phyloP scores from a whole-genome alignment of 2,888 invertebrate species.

The Bellardia bayeri region DNA sequence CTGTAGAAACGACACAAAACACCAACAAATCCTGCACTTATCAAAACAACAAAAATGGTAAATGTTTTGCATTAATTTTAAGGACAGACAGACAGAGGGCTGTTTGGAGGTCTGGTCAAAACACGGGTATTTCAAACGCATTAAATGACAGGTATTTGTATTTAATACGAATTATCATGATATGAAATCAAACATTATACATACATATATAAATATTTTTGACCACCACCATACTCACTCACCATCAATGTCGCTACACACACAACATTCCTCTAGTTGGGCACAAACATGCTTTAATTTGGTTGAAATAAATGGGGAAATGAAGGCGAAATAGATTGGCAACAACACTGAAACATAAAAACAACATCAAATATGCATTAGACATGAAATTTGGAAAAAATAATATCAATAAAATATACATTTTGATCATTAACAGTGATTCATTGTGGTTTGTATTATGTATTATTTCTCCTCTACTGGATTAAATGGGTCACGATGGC shows the following conservation, averaged over 20 bases:
- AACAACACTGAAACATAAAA: constrained; percentile 1
- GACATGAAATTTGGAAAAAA: neutral
- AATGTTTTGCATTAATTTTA: constrained; percentile 67
- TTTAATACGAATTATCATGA: constrained; percentile 46
- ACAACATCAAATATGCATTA: constrained; percentile 64
- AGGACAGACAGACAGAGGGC: neutral
- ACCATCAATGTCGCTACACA: neutral
- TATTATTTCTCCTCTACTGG: neutral
- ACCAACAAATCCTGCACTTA: neutral
- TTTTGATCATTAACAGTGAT: neutral
- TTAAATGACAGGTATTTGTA: constrained; percentile 61
- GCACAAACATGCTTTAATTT: neutral
- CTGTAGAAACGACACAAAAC: neutral
- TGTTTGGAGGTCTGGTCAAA: constrained; percentile 5
- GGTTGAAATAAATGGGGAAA: neutral
- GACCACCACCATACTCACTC: constrained; percentile 47
- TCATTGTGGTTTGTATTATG: neutral
- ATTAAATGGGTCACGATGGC: neutral
- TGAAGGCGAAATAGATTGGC: neutral
- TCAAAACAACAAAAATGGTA: constrained; percentile 23
- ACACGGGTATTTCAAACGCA: constrained; percentile 48
- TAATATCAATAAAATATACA: constrained; percentile 10
- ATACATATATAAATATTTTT: constrained; percentile 35
- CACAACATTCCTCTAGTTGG: neutral
- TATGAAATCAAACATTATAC: constrained; percentile 42